Evolutionary conservation across 2,113 vertebrate genomes (phyloP).

Genomic region (Oryzias celebensis): DNA sequence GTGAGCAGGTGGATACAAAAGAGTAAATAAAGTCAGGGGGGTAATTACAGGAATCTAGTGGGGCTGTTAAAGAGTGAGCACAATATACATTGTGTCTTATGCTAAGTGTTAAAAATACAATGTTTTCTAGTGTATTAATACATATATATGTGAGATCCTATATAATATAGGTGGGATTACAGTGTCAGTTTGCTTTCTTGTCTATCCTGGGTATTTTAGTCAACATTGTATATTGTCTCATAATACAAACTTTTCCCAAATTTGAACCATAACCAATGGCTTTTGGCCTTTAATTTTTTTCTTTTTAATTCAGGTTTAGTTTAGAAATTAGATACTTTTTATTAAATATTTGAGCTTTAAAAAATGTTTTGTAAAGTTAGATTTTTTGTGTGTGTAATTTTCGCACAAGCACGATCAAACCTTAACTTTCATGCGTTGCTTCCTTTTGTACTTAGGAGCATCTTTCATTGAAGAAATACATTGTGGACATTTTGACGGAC

Average conservation of each 20-base stretch:
- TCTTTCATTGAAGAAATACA: conserved; percentile 96
- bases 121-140: background rate
- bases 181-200: too few species aligned
- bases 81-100: conserved; percentile 15
- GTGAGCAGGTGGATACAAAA: conserved; percentile 39
- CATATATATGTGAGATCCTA: too few species aligned
- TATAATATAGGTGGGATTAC: background rate
- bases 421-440: conserved; percentile 4
- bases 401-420: background rate
- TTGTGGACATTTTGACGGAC: conserved; percentile 91
- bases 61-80: conserved; percentile 28
- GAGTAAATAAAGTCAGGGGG: conserved; percentile 9
- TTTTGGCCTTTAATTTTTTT: too few species aligned
- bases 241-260: too few species aligned
- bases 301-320: too few species aligned
- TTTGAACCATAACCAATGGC: too few species aligned
- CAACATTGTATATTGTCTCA: too few species aligned
- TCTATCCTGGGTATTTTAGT: too few species aligned
- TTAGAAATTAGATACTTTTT: too few species aligned
- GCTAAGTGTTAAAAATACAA: conserved; percentile 12
- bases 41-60: conserved; percentile 55
- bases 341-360: too few species aligned
- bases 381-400: too few species aligned
- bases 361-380: too few species aligned
- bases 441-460: conserved; percentile 82